Base-by-base conservation (phyloP, 1,140 invertebrate species). In the Aradophagus sp. region DNA sequence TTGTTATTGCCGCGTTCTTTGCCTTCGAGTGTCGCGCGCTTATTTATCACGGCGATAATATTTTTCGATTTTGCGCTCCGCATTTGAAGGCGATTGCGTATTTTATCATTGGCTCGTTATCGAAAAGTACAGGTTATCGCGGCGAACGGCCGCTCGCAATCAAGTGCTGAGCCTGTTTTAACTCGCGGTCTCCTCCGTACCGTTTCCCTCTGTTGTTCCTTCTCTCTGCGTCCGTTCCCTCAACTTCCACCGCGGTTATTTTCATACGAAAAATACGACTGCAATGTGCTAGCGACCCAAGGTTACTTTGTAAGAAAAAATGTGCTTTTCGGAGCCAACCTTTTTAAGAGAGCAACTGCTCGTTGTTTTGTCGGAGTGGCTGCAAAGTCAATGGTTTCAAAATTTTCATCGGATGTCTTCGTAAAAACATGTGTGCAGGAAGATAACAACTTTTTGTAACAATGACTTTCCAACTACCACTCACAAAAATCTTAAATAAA, bases 91-190 rank as follows among this genome's bases (percentile, higher is more conserved):
- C 20, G 17, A 45, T 39, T 41, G 38, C 36, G 27, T 69, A 56
- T 56, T 69, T 69, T 69, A 68, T 61, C 56, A 69, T 69, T 20
- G 66, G 42, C 50, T 69, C 41, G 66, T 62, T 69, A 69, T 69
- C 66, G 50, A 69, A 69, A 69, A 69, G 41, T 69, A 56, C 66
- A 56, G 56, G 66, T 62, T 69, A 61, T 68, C 65, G 48, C 29
- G 13, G 34, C 32, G 13, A 48, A 68, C 53, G 48, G 34, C 48
- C 65, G 65, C 26, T 68, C 16, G 65, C 48, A 68, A 68, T 68
- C 55, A 68, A 61, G 55, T 53, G 26, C 65, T 61, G 55, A 68
- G 65, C 65, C 55, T 61, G 65, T 68, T 68, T 61, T 50, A 45
- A 55, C 47, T 61, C 27, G 55, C 17, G 44, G 65, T 14, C 38